Evolutionary conservation across 2,888 invertebrate species (phyloP).

Genomic region (Caprella mutica): DNA sequence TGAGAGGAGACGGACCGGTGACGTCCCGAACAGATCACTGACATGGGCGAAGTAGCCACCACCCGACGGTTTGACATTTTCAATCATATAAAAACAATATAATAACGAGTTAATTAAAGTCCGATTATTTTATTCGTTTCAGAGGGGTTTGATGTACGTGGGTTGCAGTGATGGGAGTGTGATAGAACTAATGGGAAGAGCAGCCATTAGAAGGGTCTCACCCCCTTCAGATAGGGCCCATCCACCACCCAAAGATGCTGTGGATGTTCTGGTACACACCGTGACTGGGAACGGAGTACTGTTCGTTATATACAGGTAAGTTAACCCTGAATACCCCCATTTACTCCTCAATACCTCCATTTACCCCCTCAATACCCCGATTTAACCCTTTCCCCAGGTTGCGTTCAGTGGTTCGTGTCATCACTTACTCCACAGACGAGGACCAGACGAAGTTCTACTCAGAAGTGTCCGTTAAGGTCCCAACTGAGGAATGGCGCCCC

Average conservation of each 20-base stretch:
- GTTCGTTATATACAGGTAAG: conserved; percentile 1
- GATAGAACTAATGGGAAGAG: conserved; percentile 16
- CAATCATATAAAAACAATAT: no score
- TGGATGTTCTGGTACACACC: conserved; percentile 1
- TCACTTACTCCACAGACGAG: conserved; percentile 17
- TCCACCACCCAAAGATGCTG: conserved; percentile 1
- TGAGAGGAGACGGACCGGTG: no score
- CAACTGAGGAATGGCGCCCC: conserved; percentile 17
- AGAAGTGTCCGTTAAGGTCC: conserved; percentile 13
- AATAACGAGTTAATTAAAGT: no score
- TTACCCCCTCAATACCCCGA: neutral
- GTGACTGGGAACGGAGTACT: neutral
- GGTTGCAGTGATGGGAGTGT: conserved; percentile 27
- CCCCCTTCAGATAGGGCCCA: neutral
- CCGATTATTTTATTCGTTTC: neutral
- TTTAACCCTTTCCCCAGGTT: conserved; percentile 10
- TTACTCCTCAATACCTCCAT: neutral
- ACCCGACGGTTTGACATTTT: no score
- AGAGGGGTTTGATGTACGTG: conserved; percentile 18
- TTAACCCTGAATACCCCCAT: no score
- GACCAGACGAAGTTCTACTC: conserved; percentile 16
- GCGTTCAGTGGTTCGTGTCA: conserved; percentile 5
- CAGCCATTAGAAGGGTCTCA: conserved; percentile 8
- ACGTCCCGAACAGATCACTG: no score
- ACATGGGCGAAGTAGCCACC: no score